phyloP scores from a whole-genome alignment of 2,113 vertebrate species.

The Paradoxurus hermaphroditus region DNA sequence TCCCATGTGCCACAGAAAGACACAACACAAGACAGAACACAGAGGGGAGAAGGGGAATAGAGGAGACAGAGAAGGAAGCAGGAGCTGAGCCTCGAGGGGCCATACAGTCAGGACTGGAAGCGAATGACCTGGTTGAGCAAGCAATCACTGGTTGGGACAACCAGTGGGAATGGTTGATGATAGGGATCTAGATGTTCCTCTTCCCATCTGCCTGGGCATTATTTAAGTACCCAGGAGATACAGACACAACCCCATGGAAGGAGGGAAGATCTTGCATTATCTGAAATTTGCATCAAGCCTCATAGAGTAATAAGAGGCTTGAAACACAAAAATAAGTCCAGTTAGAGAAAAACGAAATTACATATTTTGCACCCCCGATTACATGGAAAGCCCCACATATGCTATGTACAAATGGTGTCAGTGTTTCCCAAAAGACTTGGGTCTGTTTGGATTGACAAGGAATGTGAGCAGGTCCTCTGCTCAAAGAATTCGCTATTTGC shows the following conservation, averaged over 20 bases:
- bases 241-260: rapidly evolving
- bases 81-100: neutral
- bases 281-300: neutral
- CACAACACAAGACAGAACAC: neutral
- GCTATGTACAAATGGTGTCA: neutral
- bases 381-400: neutral
- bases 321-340: slow-evolving; percentile 16
- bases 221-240: neutral
- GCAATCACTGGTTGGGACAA: neutral
- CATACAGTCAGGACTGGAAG: neutral
- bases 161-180: neutral
- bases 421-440: neutral
- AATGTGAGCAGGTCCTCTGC: neutral
- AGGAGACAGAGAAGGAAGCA: neutral
- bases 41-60: rapidly evolving
- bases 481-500: neutral
- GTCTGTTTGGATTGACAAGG: neutral
- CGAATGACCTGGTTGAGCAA: neutral
- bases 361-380: neutral
- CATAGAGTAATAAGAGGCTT: neutral
- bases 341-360: neutral
- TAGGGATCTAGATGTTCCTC: neutral
- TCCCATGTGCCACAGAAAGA: neutral
- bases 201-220: neutral
- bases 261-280: neutral